phyloP scores from a whole-genome alignment of 2,113 vertebrate genomes.

The Pelmatolapia mariae region DNA sequence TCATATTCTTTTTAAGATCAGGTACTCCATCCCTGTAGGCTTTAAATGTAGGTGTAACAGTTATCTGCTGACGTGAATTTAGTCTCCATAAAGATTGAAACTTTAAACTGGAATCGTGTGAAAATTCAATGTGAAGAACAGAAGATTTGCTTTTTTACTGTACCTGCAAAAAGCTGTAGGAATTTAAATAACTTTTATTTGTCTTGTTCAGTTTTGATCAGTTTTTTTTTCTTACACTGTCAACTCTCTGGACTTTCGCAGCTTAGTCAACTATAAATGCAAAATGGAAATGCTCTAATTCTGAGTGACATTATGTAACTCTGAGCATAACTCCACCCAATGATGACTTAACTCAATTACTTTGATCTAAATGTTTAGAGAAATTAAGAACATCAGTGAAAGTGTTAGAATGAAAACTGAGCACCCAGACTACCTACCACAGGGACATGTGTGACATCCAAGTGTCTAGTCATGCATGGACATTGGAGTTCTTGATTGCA shows the following conservation, averaged over 20 bases:
- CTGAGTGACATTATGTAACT: neutral
- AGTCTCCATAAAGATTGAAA: neutral
- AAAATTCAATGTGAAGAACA: neutral
- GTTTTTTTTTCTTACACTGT: neutral
- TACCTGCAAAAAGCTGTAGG: neutral
- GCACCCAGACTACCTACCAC: too few species aligned
- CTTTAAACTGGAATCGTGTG: neutral
- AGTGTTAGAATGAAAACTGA: neutral
- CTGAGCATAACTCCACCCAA: neutral
- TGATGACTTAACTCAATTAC: neutral
- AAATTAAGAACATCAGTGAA: neutral
- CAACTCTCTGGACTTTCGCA: accelerated
- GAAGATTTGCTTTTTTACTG: neutral
- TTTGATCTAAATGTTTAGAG: neutral
- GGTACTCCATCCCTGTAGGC: neutral
- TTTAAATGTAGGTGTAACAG: neutral
- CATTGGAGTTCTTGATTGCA: neutral
- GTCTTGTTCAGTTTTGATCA: neutral
- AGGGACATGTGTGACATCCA: neutral
- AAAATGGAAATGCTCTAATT: neutral
- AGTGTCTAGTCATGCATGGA: neutral
- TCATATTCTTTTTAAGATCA: neutral
- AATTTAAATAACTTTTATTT: neutral
- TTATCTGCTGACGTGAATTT: neutral
- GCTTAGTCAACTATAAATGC: neutral